phyloP scores from a whole-genome alignment of 2,888 invertebrate species.

The Epinotia nisella region DNA sequence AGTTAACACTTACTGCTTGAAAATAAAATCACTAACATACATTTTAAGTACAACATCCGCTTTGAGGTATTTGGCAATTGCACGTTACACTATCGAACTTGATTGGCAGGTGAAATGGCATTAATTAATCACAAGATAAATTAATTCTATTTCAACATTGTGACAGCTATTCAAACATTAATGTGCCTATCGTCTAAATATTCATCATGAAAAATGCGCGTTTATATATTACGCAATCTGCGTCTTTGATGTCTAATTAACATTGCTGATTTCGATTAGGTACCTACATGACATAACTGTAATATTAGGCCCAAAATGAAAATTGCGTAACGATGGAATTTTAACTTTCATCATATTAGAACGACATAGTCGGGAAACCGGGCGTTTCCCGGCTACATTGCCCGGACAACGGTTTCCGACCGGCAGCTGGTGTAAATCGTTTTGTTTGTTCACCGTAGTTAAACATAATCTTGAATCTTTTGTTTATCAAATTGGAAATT shows the following conservation, averaged over 20 bases:
- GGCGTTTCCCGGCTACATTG: conserved; percentile 14
- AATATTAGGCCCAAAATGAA: conserved; percentile 46
- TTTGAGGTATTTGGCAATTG: conserved; percentile 24
- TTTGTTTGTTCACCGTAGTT: background rate
- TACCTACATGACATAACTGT: conserved; percentile 49
- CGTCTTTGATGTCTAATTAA: conserved; percentile 47
- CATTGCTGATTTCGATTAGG: conserved; percentile 47
- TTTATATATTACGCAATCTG: conserved; percentile 41
- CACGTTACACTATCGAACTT: conserved; percentile 30
- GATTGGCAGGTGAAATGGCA: conserved; percentile 41
- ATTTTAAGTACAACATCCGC: conserved; percentile 24
- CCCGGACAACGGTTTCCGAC: conserved; percentile 23
- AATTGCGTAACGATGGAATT: conserved; percentile 53
- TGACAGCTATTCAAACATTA: conserved; percentile 37
- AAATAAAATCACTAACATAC: background rate
- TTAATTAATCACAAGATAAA: conserved; percentile 35
- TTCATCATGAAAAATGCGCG: conserved; percentile 29
- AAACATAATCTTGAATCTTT: background rate
- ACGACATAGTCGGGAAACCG: conserved; percentile 23
- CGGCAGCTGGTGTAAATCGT: background rate
- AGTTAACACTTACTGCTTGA: background rate
- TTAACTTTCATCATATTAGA: conserved; percentile 53
- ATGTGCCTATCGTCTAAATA: conserved; percentile 40
- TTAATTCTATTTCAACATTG: conserved; percentile 43
- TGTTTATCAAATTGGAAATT: too few relatives aligned